Base-by-base conservation (phyloP, 2,113 vertebrate genomes). In the Neogale vison region DNA sequence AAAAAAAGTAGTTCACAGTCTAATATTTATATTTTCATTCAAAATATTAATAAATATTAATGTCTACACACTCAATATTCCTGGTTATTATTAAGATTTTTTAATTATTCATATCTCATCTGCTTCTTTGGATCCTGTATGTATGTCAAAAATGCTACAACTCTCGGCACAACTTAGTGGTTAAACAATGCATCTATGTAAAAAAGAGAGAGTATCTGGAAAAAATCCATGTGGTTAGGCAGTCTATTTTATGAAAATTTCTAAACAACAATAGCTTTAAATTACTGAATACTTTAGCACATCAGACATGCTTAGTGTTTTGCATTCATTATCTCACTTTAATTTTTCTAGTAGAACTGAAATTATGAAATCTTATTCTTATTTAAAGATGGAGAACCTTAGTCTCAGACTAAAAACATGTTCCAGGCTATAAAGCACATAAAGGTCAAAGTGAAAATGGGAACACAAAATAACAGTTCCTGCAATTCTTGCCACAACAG, bases 31-130 rank as follows among this genome's bases (percentile, higher is more conserved):
- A 63, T 6, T 45, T 81, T 93, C 21, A 83, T 63, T 83, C 7
- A 93, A 79, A 92, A 93, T 55, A 74, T 52, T 71, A 80, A 74
- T 76, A 65, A 84, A 18, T 71, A 94, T 86, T 88, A 85, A 81
- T 84, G 26, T 47, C 1, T 63, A 50, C 11, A 8, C 7, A 55
- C 3, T 83, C 36, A 65, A 77, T 57, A 90, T 86, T 79, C 42
- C 29, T 77, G 4, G 17, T 69, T 81, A 39, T 69, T 63, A 69
- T 13, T 59, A 77, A 31, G 1, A 39, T 69, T 96, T 81, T 81
- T 92, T 29, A 76, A 87, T 87, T 92, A 82, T 89, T 89, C 7
- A 71, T 82, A 31, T 42, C 3, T 86, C 69, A 90, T 72, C 17
- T 47, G 42, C 2, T 55, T 86, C 57, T 69, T 80, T 50, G 34